Evolutionary conservation across 2,888 invertebrate genomes (phyloP).

Genomic region (Diarsia rubi): DNA sequence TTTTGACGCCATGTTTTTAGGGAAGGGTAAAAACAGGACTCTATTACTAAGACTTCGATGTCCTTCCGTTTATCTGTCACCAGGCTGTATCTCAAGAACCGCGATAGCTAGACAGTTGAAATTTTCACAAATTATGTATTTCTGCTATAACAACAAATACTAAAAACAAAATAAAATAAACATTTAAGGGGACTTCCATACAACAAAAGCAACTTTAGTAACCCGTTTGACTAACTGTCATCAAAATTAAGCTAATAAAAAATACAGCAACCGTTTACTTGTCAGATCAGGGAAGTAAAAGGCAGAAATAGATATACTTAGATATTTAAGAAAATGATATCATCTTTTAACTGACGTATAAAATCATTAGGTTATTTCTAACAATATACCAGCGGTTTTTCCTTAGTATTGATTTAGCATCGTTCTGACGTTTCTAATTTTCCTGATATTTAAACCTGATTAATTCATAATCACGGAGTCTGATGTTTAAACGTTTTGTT

Average conservation of each 20-base stretch:
- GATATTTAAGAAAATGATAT: slow-evolving; percentile 9
- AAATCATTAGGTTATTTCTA: slow-evolving; percentile 7
- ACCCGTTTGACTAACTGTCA: neutral
- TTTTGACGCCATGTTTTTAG: too few relatives aligned
- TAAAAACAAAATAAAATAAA: too few relatives aligned
- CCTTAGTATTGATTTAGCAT: slow-evolving; percentile 23
- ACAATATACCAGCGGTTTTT: slow-evolving; percentile 20
- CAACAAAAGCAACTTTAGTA: neutral
- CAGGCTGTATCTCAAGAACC: too few relatives aligned
- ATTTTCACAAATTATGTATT: too few relatives aligned
- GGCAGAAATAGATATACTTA: neutral
- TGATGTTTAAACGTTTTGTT: slow-evolving; percentile 5
- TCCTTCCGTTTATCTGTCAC: too few relatives aligned
- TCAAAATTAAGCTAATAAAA: slow-evolving; percentile 1
- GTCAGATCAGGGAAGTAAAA: slow-evolving; percentile 13
- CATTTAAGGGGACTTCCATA: too few relatives aligned
- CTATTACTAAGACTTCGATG: too few relatives aligned
- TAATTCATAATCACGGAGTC: slow-evolving; percentile 37
- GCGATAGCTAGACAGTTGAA: too few relatives aligned
- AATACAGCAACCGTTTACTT: neutral
- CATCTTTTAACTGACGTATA: slow-evolving; percentile 23
- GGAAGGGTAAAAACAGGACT: too few relatives aligned
- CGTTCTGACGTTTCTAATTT: slow-evolving; percentile 22
- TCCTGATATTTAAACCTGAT: slow-evolving; percentile 40
- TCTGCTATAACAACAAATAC: too few relatives aligned